phyloP scores from a whole-genome alignment of 1,140 invertebrate genomes.

The Heliconius hermathena region DNA sequence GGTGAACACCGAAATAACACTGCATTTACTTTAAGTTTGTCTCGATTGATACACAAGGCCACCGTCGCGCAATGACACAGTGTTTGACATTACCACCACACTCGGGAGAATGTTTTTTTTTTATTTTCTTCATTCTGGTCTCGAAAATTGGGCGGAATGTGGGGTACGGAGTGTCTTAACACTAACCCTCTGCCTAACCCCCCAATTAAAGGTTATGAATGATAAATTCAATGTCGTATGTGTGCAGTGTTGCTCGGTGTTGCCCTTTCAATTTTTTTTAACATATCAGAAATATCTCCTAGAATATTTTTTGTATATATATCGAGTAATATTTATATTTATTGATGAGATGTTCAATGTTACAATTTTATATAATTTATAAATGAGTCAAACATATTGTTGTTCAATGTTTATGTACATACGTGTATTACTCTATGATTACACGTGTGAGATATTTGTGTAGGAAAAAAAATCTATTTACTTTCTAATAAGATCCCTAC shows the following conservation, averaged over 20 bases:
- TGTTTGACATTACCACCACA: too few species aligned
- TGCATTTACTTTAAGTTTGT: not conserved
- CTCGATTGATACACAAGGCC: not conserved
- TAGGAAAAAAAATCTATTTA: not conserved
- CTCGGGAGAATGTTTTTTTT: too few species aligned
- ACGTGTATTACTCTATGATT: not conserved
- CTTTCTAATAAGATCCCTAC: constrained; percentile 21
- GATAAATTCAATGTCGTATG: constrained; percentile 13
- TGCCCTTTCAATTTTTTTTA: not conserved
- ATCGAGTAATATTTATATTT: not conserved
- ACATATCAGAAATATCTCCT: constrained; percentile 8
- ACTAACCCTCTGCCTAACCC: too few species aligned
- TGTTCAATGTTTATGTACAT: not conserved
- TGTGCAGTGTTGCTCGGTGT: not conserved
- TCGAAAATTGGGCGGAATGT: too few species aligned
- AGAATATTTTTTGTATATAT: not conserved
- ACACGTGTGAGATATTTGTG: not conserved
- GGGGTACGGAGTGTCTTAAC: too few species aligned
- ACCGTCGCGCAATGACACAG: too few species aligned
- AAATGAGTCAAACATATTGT: constrained; percentile 15
- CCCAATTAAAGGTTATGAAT: too few species aligned
- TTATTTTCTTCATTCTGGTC: too few species aligned
- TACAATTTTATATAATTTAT: constrained; percentile 14
- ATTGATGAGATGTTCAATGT: not conserved
- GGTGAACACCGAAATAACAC: not conserved